Conservation (phyloP, 2,888 invertebrate species). For the Phlogophora meticulosa region DNA sequence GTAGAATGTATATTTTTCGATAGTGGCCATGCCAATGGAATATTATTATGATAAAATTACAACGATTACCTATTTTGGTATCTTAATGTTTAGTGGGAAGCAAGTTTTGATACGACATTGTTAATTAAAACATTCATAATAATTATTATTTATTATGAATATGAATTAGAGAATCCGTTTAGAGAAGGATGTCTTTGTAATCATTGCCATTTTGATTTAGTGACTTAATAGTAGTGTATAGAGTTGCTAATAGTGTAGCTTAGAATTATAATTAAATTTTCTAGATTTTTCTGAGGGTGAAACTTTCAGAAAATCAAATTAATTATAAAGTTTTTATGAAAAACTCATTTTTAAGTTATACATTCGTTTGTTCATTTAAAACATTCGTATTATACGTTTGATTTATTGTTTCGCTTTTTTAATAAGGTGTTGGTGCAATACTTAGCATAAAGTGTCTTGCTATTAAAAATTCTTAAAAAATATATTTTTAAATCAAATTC, state of each 20-base stretch:
- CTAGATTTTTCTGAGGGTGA: conserved; percentile 72
- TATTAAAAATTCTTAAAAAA: conserved; percentile 32
- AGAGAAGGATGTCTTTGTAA: conserved; percentile 69
- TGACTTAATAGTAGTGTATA: conserved; percentile 73
- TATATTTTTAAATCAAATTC: conserved; percentile 35
- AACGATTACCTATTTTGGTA: conserved; percentile 58
- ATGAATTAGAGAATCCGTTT: conserved; percentile 51
- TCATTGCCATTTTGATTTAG: conserved; percentile 85
- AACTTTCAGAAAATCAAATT: conserved; percentile 73
- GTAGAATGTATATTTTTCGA: conserved; percentile 37
- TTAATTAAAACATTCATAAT: conserved; percentile 46
- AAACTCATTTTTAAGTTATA: conserved; percentile 65
- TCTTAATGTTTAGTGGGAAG: conserved; percentile 31
- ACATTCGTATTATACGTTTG: conserved; percentile 49
- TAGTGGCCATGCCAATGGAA: conserved; percentile 22
- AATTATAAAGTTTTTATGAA: conserved; percentile 68
- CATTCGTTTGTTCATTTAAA: conserved; percentile 47
- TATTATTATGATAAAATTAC: conserved; percentile 46
- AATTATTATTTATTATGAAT: conserved; percentile 61
- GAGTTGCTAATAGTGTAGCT: conserved; percentile 72
- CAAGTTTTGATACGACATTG: conserved; percentile 18
- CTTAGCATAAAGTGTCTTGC: conserved; percentile 74
- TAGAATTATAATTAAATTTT: conserved; percentile 63
- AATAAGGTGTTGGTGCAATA: conserved; percentile 77
- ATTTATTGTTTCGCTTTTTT: conserved; percentile 61